Evolutionary conservation across 2,797 vertebrate species (phyloP), one percentile per base, ranked within the genome.

Genomic region (Pseudochirops corinnae): DNA sequence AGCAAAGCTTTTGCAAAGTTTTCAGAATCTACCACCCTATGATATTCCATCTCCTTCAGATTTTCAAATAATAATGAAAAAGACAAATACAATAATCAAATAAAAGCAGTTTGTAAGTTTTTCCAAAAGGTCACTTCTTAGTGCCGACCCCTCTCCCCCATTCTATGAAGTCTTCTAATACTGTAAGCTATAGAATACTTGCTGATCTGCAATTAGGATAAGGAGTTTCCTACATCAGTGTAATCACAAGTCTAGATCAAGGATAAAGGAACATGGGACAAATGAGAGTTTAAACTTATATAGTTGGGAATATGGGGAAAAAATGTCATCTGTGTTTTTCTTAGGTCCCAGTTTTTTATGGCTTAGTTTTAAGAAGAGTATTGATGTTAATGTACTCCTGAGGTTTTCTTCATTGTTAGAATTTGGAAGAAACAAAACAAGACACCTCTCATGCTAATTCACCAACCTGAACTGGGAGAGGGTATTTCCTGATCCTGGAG

Each of bases 61-160:
- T 95, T 82, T 92, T 58, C 92, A 94, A 91, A n/a, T 92, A 96
- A 90, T 74, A 95, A 93, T 90, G 33, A 91, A 39, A 93, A 24
- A 92, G 18, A 60, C 10, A 93, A 93, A 1, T 90, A 7, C 29
- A 92, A 92, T 55, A 92, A 92, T 55, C 33, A 95, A 87, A 67
- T 33, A 18, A 57, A 60, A 60, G 58, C 29, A 60, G 58, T 60
- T 60, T 31, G 28, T 31, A 12, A 60, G 28, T 60, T 60, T 60
- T 60, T 60, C 29, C 29, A 28, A 33, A 13, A 62, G 0, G 4
- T 67, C 12, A 67, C 33, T 67, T 67, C 33, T 67, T 33, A 62
- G 31, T 29, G 10, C 26, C 29, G 9, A 31, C 29, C 58, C 28
- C 3, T 2, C 28, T 7, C 58, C 16, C 11, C 1, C 56, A 4